Evolutionary conservation across 2,888 invertebrate genomes (phyloP).

Genomic region (Lycaena phlaeas): DNA sequence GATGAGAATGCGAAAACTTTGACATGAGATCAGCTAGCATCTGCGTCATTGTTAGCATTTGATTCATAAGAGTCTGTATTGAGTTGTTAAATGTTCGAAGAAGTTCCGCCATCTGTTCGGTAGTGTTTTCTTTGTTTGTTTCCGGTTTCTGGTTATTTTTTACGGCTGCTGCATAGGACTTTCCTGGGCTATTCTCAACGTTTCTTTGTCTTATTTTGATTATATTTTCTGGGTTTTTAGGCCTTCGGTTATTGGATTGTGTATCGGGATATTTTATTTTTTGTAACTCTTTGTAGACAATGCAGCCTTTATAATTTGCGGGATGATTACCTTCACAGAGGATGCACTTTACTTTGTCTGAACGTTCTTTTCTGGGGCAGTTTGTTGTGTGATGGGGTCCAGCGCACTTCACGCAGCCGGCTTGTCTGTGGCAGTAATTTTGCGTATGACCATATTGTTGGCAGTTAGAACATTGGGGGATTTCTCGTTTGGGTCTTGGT

Average conservation of each 20-base stretch:
- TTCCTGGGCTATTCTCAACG: not conserved
- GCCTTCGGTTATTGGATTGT: not conserved
- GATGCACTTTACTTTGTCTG: slow-evolving; percentile 18
- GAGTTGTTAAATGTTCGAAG: too few relatives aligned
- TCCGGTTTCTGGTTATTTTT: not conserved
- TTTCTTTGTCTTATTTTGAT: not conserved
- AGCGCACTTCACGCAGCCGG: slow-evolving; percentile 22
- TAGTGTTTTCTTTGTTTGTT: too few relatives aligned
- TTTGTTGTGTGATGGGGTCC: slow-evolving; percentile 13
- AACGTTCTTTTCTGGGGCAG: slow-evolving; percentile 14
- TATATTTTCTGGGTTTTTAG: not conserved
- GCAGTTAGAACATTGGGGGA: slow-evolving; percentile 21
- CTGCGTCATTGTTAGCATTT: too few relatives aligned
- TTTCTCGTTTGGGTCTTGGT: slow-evolving; percentile 19
- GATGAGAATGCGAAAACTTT: too few relatives aligned
- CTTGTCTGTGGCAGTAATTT: slow-evolving; percentile 21
- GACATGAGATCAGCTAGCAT: too few relatives aligned
- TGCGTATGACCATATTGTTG: slow-evolving; percentile 23
- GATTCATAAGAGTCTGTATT: too few relatives aligned
- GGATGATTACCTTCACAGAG: slow-evolving; percentile 24
- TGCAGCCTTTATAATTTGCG: slow-evolving; percentile 21
- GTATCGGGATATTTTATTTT: not conserved
- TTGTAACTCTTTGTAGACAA: slow-evolving; percentile 18
- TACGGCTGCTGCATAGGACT: not conserved
- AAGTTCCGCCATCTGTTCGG: too few relatives aligned